A percentile compares a stretch with the other conserved stretches of the same genome.
Conservation (phyloP, 2,113 vertebrate genomes). For the Nicator chloris region DNA sequence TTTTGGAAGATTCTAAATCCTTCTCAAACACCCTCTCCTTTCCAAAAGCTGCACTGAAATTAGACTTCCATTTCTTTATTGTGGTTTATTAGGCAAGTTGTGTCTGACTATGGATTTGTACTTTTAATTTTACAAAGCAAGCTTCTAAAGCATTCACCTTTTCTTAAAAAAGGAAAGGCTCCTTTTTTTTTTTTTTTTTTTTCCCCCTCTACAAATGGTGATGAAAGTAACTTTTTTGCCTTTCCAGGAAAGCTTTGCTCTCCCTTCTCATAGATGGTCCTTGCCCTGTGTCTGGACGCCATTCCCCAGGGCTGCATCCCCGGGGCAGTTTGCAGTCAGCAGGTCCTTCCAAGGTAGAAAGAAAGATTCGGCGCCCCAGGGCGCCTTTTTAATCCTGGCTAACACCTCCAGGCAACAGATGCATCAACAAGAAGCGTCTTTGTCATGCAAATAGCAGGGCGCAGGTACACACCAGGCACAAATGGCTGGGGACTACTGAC, state of each 20-base stretch:
- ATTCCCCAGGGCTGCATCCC: not conserved
- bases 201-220: fast-evolving
- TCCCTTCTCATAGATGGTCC: not conserved
- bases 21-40: not conserved
- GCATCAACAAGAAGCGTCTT: constrained; percentile 49
- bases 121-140: not conserved
- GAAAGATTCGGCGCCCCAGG: not conserved
- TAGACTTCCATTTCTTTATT: not conserved
- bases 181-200: no score
- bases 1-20: not conserved
- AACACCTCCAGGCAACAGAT: constrained; percentile 56
- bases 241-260: not conserved
- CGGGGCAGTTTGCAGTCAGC: not conserved
- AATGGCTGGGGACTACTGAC: constrained; percentile 40
- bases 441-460: constrained; percentile 67
- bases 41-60: not conserved
- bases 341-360: not conserved
- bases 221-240: not conserved
- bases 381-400: constrained; percentile 29
- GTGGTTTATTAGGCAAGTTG: not conserved
- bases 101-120: not conserved
- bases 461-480: constrained; percentile 6
- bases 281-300: not conserved
- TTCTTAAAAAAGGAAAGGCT: fast-evolving
- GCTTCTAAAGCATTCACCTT: not conserved